phyloP scores from a whole-genome alignment of 2,113 vertebrate species.

The Ariopsis seemanni region DNA sequence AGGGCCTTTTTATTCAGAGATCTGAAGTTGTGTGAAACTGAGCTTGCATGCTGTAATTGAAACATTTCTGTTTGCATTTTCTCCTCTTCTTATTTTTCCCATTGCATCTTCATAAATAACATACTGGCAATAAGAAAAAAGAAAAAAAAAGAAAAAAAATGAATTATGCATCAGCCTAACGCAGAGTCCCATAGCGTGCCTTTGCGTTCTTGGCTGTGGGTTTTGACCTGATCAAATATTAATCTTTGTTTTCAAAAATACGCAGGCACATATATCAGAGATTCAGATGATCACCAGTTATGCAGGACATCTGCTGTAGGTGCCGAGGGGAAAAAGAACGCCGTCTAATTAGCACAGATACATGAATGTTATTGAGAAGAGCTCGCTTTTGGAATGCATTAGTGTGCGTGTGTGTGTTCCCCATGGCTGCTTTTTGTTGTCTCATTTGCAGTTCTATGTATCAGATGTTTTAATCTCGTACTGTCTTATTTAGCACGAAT shows the following conservation, averaged over 20 bases:
- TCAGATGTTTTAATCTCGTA: not conserved
- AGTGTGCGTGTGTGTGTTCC: not conserved
- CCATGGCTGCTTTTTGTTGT: not conserved
- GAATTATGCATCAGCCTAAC: constrained; percentile 56
- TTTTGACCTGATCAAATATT: constrained; percentile 71
- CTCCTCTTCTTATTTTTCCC: constrained; percentile 6
- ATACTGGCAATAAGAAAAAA: constrained; percentile 14
- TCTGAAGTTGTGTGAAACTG: constrained; percentile 8
- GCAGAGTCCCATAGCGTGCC: constrained; percentile 49
- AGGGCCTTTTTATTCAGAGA: constrained; percentile 3
- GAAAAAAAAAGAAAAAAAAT: constrained; percentile 41
- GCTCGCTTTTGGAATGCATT: constrained; percentile 3
- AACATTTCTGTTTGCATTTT: constrained; percentile 47
- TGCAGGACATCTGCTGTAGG: constrained; percentile 33
- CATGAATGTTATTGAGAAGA: constrained; percentile 43
- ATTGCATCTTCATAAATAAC: constrained; percentile 35
- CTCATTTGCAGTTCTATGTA: constrained; percentile 6
- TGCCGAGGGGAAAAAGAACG: not conserved
- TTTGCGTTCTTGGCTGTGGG: constrained; percentile 56
- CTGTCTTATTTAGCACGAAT: constrained; percentile 11
- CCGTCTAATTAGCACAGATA: constrained; percentile 43
- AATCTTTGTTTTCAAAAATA: constrained; percentile 69
- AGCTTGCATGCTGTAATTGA: constrained; percentile 22
- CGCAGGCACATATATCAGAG: constrained; percentile 58
- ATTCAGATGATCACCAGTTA: constrained; percentile 51